Evolutionary conservation across 2,888 invertebrate genomes (phyloP), one percentile per base, ranked within the genome.

Genomic region (Xylota segnis): DNA sequence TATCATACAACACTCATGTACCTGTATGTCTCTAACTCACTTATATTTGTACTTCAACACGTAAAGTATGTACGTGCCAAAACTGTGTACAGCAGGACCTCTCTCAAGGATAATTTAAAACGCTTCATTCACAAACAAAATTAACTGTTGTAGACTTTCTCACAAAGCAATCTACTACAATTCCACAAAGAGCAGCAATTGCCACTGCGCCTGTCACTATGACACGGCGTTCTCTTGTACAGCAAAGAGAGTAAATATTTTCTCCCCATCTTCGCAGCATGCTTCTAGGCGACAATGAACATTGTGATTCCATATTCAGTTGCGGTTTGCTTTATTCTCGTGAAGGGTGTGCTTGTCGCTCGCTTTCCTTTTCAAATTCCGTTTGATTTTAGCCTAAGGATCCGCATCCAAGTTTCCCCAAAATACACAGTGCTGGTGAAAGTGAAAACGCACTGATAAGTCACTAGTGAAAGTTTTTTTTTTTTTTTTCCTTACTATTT

Each of bases 241-340:
- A n/a, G 9, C 7, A 58, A 23, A 66, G 61, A 40, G 61, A 54
- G 16, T 2, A 9, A 18, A 45, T 9, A 4, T 10, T 32, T 37
- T 54, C 37, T 40, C 32, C 14, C 4, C 6, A 43, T 18, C 54
- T 10, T 54, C 54, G 27, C 76, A 71, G 84, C 77, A 86, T 86
- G 82, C 82, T 77, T 82, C 86, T 77, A 86, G 86, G 86, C 71
- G 81, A 43, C 34, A 23, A 2, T 16, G 14, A 5, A 71, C 52
- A 76, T 72, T 70, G 10, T 7, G 58, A 56, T 83, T 68, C 74
- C 75, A 83, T 66, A 84, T 88, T 91, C 91, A 91, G 91, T 91
- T 91, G 91, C 91, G 90, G 90, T 90, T 91, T 90, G 89, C 43
- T 82, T 47, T 81, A 43, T 59, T 82, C 47, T 71, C 40, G 61